These are phyloP conservation scores for Corydoras maculifer DNA, from an alignment of 2,113 vertebrate genomes.

Conservation along the genomic window DNA sequence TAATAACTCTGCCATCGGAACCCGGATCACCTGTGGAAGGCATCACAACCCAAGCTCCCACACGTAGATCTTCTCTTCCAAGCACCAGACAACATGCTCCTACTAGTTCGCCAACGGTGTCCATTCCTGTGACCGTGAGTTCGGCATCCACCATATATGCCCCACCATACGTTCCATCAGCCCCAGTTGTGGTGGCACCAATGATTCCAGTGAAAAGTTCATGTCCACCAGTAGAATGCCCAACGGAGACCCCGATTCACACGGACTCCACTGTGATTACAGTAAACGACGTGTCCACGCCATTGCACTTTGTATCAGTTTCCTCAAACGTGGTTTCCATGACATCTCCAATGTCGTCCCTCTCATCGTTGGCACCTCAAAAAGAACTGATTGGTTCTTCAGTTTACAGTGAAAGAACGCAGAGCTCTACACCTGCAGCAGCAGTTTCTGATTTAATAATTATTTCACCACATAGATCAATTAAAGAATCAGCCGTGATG, in stretches of 20 bases:
- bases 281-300: slow-evolving; percentile 20
- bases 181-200: slow-evolving; percentile 24
- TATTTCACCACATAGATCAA: slow-evolving; percentile 12
- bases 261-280: slow-evolving; percentile 1
- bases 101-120: slow-evolving; percentile 16
- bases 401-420: not conserved
- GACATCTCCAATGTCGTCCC: not conserved
- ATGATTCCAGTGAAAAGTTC: slow-evolving; percentile 18
- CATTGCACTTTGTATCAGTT: slow-evolving; percentile 34
- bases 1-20: slow-evolving; percentile 94
- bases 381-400: not conserved
- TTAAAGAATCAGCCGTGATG: slow-evolving; percentile 25
- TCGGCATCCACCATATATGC: slow-evolving; percentile 29
- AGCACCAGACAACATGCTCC: slow-evolving; percentile 53
- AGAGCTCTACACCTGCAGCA: not conserved
- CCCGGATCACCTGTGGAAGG: slow-evolving; percentile 85
- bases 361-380: not conserved
- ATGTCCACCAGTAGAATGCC: not conserved
- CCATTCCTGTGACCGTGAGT: slow-evolving; percentile 24
- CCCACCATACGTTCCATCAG: slow-evolving; percentile 41
- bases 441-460: not conserved
- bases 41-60: slow-evolving; percentile 68
- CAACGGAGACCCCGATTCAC: not conserved
- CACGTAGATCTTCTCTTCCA: slow-evolving; percentile 44
- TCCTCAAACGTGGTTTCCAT: slow-evolving; percentile 15